Base-by-base conservation (phyloP, 2,797 vertebrate genomes). In the Anguilla marmorata region DNA sequence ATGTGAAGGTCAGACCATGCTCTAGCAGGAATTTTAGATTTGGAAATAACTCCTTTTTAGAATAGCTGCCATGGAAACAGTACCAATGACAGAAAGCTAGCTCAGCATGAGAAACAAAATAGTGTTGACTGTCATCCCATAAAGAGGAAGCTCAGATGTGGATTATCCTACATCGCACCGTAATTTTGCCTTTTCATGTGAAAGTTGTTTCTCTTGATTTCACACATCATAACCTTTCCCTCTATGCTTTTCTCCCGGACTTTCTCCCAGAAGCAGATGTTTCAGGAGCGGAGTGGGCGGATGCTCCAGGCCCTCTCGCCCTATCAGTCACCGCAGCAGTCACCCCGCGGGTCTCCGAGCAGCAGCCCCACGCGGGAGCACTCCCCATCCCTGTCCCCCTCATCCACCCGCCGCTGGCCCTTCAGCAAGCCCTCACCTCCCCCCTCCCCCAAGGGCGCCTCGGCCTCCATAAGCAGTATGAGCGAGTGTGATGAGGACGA, bases 261-360 rank as follows among this genome's bases (percentile, higher is more conserved):
- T n/a, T 83, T 11, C 91, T 16, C 12, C 27, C 66, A 85, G 86
- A 84, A 99, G 96, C 97, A 98, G 94, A 97, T 95, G 92, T 98
- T 99, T 92, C 99, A 99, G 95, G 98, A 99, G 92, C 93, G 96
- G 41, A 98, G 98, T 0, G 98, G 97, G 0, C 96, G 98, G 19
- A 96, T 99, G 97, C 96, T 99, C 4, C 98, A 99, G 95, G 98
- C 98, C 11, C 94, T 99, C 85, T 99, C 98, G 1, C 98, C 98
- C 1, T 98, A 98, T 93, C 96, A 98, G 89, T 97, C 97, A 50
- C 97, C 97, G 0, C 96, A 95, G 0, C 96, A 96, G 85, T 92
- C 94, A 93, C 95, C 96, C 50, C 96, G 97, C 24, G 95, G 95
- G 0, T 97, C 96, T 83, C 97, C 96, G 0, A 97, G 96, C 21